Percentiles rank a stretch among this genome's conserved stretches.
These are phyloP conservation scores for Clusia tigrina DNA, from an alignment of 2,888 invertebrate genomes.

Conservation along the genomic window DNA sequence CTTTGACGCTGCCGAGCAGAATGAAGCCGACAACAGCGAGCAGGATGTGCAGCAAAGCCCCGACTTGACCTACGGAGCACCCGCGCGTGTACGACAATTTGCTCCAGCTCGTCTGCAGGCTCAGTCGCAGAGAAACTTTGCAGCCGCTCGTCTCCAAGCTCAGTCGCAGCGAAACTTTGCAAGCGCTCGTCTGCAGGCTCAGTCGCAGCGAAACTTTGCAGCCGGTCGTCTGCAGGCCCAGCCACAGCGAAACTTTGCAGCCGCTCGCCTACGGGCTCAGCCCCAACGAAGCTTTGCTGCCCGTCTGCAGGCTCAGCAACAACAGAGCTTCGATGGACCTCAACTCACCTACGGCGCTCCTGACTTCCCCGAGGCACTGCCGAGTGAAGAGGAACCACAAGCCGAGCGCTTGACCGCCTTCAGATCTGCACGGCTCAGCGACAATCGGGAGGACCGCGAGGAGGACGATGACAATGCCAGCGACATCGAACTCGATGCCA, in stretches of 20 bases:
- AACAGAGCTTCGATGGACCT: conserved; percentile 24
- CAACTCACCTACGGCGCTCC: conserved; percentile 37
- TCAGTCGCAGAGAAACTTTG: not conserved
- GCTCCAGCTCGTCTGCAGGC: not conserved
- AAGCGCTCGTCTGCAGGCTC: not conserved
- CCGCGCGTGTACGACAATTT: conserved; percentile 20
- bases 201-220: not conserved
- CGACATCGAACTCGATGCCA: conserved; percentile 24
- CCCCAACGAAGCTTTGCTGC: not conserved
- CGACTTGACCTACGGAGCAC: conserved; percentile 39
- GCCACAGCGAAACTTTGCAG: not conserved
- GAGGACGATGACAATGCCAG: conserved; percentile 42
- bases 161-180: not conserved
- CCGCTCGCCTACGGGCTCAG: not conserved
- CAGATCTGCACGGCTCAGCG: conserved; percentile 41
- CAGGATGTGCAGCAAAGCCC: conserved; percentile 18
- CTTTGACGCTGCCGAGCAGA: not conserved
- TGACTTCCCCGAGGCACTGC: not conserved
- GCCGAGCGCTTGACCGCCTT: conserved; percentile 28
- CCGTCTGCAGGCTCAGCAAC: conserved; percentile 15
- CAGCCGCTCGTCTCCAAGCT: not conserved
- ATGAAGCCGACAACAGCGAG: not conserved
- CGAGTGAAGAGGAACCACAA: conserved; percentile 4
- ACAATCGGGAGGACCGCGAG: conserved; percentile 43
- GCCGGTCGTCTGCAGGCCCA: not conserved